These are phyloP conservation scores for Pegoplata infirma DNA, from an alignment of 2,888 invertebrate species.

Conservation along the genomic window DNA sequence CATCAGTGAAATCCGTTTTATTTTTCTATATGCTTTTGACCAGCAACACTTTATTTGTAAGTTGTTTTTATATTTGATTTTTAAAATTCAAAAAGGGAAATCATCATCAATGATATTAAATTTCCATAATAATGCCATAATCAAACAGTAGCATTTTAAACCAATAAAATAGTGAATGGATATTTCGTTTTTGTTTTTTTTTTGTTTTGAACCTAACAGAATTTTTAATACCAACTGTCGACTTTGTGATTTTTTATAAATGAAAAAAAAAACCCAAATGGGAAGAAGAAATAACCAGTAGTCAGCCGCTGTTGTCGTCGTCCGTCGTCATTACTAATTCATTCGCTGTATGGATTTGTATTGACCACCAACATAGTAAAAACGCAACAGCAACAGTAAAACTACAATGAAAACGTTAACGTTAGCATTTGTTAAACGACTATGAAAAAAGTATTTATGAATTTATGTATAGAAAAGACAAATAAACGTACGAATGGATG, in stretches of 20 bases:
- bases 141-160: conserved; percentile 59
- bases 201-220: conserved; percentile 35
- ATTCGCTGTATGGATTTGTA: background rate
- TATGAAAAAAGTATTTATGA: background rate
- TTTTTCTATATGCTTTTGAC: background rate
- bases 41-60: background rate
- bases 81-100: conserved; percentile 14
- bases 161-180: conserved; percentile 40
- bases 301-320: background rate
- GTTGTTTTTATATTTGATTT: too few relatives aligned
- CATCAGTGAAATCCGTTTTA: background rate
- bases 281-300: conserved; percentile 1
- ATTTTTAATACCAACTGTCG: conserved; percentile 38
- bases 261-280: conserved; percentile 14
- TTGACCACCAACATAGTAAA: conserved; percentile 51
- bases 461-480: background rate
- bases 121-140: conserved; percentile 57
- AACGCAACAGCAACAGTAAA: conserved; percentile 27
- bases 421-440: conserved; percentile 45
- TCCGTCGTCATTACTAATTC: background rate
- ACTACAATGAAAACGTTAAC: conserved; percentile 49
- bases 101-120: conserved; percentile 54
- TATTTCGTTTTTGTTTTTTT: too few relatives aligned
- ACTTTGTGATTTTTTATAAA: conserved; percentile 37
- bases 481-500: too few relatives aligned